Percentiles rank a stretch among this genome's conserved stretches.
These are phyloP conservation scores for Epizoanthus fatuus DNA, from an alignment of 92 coral and sea anemone genomes.

Conservation along the genomic window DNA sequence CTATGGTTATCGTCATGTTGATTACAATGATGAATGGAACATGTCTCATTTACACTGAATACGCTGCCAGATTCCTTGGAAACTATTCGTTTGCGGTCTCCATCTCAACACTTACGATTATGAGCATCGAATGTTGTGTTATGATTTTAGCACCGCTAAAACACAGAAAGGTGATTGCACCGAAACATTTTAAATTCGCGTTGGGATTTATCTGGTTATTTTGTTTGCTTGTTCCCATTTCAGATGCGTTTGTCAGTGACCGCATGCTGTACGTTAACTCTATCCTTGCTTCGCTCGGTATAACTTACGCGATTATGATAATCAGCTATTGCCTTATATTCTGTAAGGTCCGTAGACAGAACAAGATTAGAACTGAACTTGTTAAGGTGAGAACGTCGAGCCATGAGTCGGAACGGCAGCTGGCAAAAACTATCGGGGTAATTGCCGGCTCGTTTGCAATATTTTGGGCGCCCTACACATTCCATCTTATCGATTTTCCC, in stretches of 20 bases:
- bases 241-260: not conserved
- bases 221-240: slow-evolving; percentile 8
- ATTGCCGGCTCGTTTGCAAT: slow-evolving; percentile 3
- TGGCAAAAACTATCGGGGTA: slow-evolving; percentile 5
- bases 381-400: not conserved
- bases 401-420: slow-evolving; percentile 3
- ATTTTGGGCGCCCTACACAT: slow-evolving; percentile 11
- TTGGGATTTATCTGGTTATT: not conserved
- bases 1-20: not conserved
- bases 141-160: slow-evolving; percentile 10
- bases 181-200: not conserved
- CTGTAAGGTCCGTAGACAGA: slow-evolving; percentile 8
- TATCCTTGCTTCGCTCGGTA: not conserved
- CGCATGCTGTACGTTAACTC: not conserved
- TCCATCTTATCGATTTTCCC: not conserved
- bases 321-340: slow-evolving; percentile 11
- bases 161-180: not conserved
- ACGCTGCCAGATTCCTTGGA: not conserved
- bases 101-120: not conserved
- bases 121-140: slow-evolving; percentile 17
- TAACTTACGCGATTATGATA: not conserved
- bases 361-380: not conserved
- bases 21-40: not conserved
- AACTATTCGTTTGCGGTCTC: slow-evolving; percentile 2
- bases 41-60: not conserved